Evolutionary conservation across 2,113 vertebrate species (phyloP), one percentile per base, ranked within the genome.

Genomic region (Ploceus nigricollis): DNA sequence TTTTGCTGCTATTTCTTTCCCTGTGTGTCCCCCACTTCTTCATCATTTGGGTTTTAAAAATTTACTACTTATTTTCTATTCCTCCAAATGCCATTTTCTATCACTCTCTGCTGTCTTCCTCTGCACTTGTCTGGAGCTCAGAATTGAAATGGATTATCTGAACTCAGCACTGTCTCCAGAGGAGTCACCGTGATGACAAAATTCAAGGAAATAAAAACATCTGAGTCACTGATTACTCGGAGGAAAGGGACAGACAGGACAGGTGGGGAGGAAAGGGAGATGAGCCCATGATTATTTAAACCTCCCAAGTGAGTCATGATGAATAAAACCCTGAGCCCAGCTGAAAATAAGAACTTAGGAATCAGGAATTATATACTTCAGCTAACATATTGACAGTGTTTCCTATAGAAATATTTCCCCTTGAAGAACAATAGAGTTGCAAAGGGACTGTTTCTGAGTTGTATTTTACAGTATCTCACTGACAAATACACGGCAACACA

Each of bases 151-250:
- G 80, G n/a, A 92, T 92, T 94, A 70, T 68, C 69, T 72, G 88
- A 95, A 94, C 76, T 72, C 88, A 78, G 76, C 25, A 48, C 58
- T 51, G 35, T 47, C 75, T 95, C 87, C 54, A 83, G 66, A 94
- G 78, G 47, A 96, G 90, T 85, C 85, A 73, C 35, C 60, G 78
- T 10, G 24, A 93, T 78, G 85, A 90, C 79, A 95, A 83, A 75
- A 93, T n/a, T 71, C 86, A 89, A 44, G 64, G 72, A 89, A 96
- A 93, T 90, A 87, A 92, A 93, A 95, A 63, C 72, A 92, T 71
- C 65, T 94, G 88, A 76, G 73, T 56, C 48, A 53, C 56, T 71
- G 79, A 93, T 94, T 84, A 94, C 68, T 31, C 3, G 9, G n/a
- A 94, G 60, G 70, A 96, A 53, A 66, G 40, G 53, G 60, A 37